These are phyloP conservation scores for Torymus texanus DNA, from an alignment of 2,888 invertebrate species.

Conservation along the genomic window DNA sequence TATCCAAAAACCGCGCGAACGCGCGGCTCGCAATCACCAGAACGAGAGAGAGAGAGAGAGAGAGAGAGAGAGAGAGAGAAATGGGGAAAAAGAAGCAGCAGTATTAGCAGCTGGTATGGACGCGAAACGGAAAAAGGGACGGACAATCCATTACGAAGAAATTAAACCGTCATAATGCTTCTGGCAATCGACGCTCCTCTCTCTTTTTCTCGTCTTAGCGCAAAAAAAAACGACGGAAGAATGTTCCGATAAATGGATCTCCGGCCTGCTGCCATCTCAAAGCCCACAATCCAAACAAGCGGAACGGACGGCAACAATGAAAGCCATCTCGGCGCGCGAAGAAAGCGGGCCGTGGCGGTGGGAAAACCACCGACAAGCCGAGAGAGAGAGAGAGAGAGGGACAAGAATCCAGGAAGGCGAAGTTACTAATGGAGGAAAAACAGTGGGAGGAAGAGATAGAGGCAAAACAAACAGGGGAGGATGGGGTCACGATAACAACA, in stretches of 20 bases:
- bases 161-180: conserved; percentile 46
- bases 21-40: no score
- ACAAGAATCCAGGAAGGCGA: neutral
- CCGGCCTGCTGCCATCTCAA: neutral
- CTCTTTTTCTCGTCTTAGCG: conserved; percentile 1
- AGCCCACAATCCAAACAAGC: conserved; percentile 40
- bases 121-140: neutral
- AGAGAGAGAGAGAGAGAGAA: no score
- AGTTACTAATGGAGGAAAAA: conserved; percentile 48
- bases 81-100: neutral
- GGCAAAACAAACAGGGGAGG: conserved; percentile 19
- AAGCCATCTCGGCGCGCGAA: conserved; percentile 29
- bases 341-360: conserved; percentile 11
- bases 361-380: conserved; percentile 4
- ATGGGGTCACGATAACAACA: conserved; percentile 34
- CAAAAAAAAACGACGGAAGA: conserved; percentile 20
- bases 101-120: neutral
- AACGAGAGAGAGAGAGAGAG: no score
- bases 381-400: neutral
- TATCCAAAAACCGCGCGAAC: conserved; percentile 8
- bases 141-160: conserved; percentile 42
- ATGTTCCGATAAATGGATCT: conserved; percentile 40
- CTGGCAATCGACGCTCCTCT: conserved; percentile 24
- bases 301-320: conserved; percentile 42
- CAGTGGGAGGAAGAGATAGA: conserved; percentile 8